phyloP scores from a whole-genome alignment of 1,140 invertebrate species.

The Bombus superbus region DNA sequence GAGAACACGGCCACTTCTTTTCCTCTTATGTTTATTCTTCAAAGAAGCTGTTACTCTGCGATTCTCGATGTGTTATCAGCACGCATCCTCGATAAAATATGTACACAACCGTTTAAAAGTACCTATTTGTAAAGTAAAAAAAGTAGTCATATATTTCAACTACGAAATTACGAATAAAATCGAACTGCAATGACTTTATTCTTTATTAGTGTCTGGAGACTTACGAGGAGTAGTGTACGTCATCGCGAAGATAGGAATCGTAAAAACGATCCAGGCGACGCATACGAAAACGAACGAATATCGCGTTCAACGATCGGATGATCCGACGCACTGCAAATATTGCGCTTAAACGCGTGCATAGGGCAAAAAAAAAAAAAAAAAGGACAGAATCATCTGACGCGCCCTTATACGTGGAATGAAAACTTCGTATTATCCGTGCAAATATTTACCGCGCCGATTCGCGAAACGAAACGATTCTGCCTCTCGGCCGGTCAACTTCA shows the following conservation, averaged over 20 bases:
- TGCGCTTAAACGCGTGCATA: neutral
- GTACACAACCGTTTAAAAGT: no score
- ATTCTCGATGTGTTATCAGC: neutral
- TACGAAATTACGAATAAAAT: neutral
- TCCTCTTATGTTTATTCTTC: neutral
- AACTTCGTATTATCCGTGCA: slow-evolving; percentile 1
- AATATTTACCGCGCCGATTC: slow-evolving; percentile 25
- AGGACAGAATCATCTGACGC: neutral
- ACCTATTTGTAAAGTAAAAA: no score
- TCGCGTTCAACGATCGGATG: neutral
- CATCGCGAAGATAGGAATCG: no score
- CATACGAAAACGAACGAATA: neutral
- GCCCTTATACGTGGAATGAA: neutral
- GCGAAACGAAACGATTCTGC: neutral
- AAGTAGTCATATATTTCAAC: no score
- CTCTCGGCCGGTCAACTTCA: neutral
- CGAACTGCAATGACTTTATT: no score
- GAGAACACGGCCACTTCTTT: neutral
- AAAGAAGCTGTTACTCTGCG: neutral
- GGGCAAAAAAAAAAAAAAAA: neutral
- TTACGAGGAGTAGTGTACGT: neutral
- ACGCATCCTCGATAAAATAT: no score
- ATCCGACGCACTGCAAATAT: neutral
- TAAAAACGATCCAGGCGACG: neutral
- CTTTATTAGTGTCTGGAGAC: neutral